Evolutionary conservation across 2,888 invertebrate species (phyloP), one percentile per base, ranked within the genome.

Genomic region (Cheiracanthium punctorium): DNA sequence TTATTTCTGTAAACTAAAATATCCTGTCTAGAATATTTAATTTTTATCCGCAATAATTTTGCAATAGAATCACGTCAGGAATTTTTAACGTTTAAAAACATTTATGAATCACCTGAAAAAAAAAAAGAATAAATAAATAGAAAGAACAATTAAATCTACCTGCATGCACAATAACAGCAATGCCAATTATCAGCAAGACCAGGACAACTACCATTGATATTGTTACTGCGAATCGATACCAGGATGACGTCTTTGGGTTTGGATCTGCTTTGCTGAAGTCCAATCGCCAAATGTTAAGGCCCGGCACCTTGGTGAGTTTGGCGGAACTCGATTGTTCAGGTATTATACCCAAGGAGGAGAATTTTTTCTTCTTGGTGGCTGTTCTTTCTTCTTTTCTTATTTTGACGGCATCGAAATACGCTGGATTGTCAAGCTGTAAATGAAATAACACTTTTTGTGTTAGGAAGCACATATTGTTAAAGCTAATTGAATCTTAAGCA

Each of bases 251-350:
- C 10, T 20, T 2, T 12, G 41, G 8, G 8, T 48, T 5, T 14
- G 32, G 41, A 8, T 77, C 24, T 1, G 67, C 8, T 43, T 80
- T 74, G 28, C 72, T 71, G 81, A 87, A 87, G 28, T 87, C 80
- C 32, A 87, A 10, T 8, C 79, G 41, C 86, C 86, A 87, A 24
- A 79, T 87, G 28, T 80, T 87, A 14, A 87, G 76, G 0, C 80
- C 86, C 0, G 86, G 86, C 12, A 87, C 41, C 43, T 87, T 87
- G 14, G 86, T 87, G 52, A 87, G 58, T n/a, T 76, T 80, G 4
- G 86, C 86, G 0, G 73, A 67, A n/a, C 41, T 48, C 1, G 86
- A 41, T 0, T 75, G 74, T 0, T 76, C 79, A 12, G 84, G 85
- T 28, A 58, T 12, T 14, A 77, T 28, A 1, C 52, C 69, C 7